Percentiles rank a stretch among this genome's conserved stretches.
Evolutionary conservation across 2,113 vertebrate genomes (phyloP).

Genomic region (Nibea albiflora): DNA sequence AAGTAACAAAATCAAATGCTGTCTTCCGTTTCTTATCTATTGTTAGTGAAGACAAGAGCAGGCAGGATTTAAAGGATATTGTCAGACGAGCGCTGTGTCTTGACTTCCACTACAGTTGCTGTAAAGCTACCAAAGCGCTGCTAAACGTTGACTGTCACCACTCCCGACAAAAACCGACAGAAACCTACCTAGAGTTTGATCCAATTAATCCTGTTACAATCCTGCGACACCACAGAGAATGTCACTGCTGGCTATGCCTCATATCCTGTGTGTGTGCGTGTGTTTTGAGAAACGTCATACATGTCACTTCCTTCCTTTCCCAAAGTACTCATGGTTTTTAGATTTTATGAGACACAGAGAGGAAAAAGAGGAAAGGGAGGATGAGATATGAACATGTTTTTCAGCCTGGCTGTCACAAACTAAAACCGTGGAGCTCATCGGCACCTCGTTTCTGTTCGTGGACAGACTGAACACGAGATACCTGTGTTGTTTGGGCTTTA

Average conservation of each 20-base stretch:
- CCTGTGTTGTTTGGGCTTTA: background rate
- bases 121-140: background rate
- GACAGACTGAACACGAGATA: too few relatives aligned
- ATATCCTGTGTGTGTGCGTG: conserved; percentile 54
- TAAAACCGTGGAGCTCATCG: background rate
- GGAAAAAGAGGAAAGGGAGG: conserved; percentile 30
- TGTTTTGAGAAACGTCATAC: conserved; percentile 43
- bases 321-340: conserved; percentile 28
- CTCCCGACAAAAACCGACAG: background rate
- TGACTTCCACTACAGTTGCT: background rate
- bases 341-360: conserved; percentile 44
- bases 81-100: background rate
- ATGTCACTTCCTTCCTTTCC: conserved; percentile 69
- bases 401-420: background rate
- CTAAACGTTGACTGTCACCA: background rate
- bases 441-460: background rate
- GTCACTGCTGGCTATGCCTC: conserved; percentile 24
- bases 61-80: background rate
- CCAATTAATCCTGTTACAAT: conserved; percentile 24
- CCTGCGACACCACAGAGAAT: conserved; percentile 6
- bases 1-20: background rate
- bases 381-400: conserved; percentile 3
- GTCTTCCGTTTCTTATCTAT: background rate
- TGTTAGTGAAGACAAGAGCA: background rate
- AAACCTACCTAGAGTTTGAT: conserved; percentile 50